Evolutionary conservation across 2,888 invertebrate species (phyloP).

Genomic region (Octonoba sinensis): DNA sequence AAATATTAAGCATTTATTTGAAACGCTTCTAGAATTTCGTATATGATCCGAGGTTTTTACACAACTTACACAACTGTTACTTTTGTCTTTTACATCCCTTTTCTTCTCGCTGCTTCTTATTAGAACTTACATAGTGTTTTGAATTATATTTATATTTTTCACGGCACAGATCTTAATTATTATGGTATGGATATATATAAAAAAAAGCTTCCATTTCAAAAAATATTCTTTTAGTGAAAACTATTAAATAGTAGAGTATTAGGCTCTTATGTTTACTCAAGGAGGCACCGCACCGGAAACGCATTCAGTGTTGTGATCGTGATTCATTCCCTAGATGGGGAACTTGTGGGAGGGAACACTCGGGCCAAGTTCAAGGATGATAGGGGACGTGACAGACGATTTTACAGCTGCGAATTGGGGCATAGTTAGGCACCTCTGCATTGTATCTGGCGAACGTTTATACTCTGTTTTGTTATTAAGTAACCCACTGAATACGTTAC

Average conservation of each 20-base stretch:
- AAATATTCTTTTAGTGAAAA: too few species aligned
- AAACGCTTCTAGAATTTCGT: too few species aligned
- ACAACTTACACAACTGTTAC: too few species aligned
- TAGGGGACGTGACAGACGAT: neutral
- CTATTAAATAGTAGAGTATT: too few species aligned
- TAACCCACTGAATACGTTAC: slow-evolving; percentile 14
- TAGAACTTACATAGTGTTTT: neutral
- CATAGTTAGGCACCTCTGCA: slow-evolving; percentile 3
- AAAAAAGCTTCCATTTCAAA: too few species aligned
- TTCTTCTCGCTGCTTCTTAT: too few species aligned
- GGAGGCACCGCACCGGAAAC: slow-evolving; percentile 36
- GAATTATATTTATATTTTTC: neutral
- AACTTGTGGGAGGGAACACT: slow-evolving; percentile 28
- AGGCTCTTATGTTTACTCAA: slow-evolving; percentile 35
- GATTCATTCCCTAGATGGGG: slow-evolving; percentile 34
- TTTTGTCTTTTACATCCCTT: too few species aligned
- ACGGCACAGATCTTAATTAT: neutral
- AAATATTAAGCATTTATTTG: too few species aligned
- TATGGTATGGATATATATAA: neutral
- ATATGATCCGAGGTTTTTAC: too few species aligned
- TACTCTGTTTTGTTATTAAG: too few species aligned
- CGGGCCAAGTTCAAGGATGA: slow-evolving; percentile 47
- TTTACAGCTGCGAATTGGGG: slow-evolving; percentile 54
- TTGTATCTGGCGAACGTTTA: neutral
- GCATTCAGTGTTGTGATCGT: slow-evolving; percentile 13